These are phyloP conservation scores for Augiades crinisus DNA, from an alignment of 2,888 invertebrate genomes.

Conservation along the genomic window DNA sequence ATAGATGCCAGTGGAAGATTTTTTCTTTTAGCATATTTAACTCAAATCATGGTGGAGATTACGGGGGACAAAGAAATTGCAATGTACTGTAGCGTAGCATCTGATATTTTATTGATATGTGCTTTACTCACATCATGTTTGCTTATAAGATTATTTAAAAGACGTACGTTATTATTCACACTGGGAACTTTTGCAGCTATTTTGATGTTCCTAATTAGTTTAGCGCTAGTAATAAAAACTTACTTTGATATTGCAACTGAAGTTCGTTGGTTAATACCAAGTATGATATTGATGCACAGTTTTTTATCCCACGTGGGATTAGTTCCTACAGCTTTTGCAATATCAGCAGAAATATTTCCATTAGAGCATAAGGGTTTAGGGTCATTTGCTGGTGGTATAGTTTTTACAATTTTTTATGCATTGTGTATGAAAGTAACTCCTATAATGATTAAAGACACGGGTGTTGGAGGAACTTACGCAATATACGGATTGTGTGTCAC, in stretches of 20 bases:
- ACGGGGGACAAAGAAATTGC: conserved; percentile 15
- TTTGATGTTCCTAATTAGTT: conserved; percentile 29
- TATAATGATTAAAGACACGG: conserved; percentile 40
- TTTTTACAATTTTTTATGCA: conserved; percentile 41
- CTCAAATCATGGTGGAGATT: conserved; percentile 13
- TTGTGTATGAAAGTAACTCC: conserved; percentile 44
- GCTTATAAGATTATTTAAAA: conserved; percentile 11
- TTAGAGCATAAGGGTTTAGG: conserved; percentile 46
- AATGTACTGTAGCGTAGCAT: conserved; percentile 17
- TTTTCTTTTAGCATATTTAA: conserved; percentile 17
- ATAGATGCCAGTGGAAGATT: conserved; percentile 20
- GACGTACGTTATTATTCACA: conserved; percentile 19
- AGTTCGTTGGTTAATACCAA: conserved; percentile 39
- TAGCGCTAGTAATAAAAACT: conserved; percentile 40
- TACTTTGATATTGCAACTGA: conserved; percentile 20
- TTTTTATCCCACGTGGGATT: conserved; percentile 41
- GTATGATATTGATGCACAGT: conserved; percentile 39
- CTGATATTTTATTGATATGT: conserved; percentile 14
- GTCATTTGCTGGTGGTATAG: conserved; percentile 39
- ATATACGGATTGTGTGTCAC: conserved; percentile 39
- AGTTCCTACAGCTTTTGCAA: conserved; percentile 39
- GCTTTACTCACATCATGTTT: conserved; percentile 16
- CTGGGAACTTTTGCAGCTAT: conserved; percentile 1
- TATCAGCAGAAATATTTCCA: conserved; percentile 48
- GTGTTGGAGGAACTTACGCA: conserved; percentile 41